Conservation (phyloP, 2,888 invertebrate species). For the Fabriciana adippe region DNA sequence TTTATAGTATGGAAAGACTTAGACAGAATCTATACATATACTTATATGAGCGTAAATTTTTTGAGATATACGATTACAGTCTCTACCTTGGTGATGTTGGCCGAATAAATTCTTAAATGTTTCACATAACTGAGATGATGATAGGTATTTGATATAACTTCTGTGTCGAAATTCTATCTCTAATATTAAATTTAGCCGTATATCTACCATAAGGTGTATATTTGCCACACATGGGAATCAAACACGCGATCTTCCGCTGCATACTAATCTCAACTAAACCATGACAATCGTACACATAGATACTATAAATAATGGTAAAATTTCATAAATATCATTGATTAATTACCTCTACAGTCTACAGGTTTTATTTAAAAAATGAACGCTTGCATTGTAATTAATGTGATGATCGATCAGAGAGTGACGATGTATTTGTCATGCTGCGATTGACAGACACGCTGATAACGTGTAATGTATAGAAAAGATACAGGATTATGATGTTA, state of each 20-base stretch:
- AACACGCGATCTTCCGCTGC: neutral
- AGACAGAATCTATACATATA: no score
- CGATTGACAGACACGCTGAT: conserved; percentile 15
- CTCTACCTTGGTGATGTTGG: no score
- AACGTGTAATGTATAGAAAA: conserved; percentile 10
- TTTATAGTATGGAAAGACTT: no score
- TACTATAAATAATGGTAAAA: conserved; percentile 1
- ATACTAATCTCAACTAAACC: neutral
- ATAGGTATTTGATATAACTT: no score
- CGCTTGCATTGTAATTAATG: conserved; percentile 15
- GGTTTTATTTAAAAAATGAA: conserved; percentile 14
- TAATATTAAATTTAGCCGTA: no score
- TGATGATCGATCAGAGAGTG: conserved; percentile 13
- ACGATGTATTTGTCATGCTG: conserved; percentile 16
- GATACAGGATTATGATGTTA: neutral
- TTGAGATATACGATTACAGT: no score
- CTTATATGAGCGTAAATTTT: no score
- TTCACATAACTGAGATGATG: no score
- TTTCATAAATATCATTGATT: conserved; percentile 10
- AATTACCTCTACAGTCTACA: conserved; percentile 7
- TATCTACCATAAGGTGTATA: no score
- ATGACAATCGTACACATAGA: neutral
- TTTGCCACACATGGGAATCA: no score
- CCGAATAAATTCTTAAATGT: no score
- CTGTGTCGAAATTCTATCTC: no score